These are phyloP conservation scores for Moxostoma hubbsi DNA, from an alignment of 2,797 vertebrate species.

Conservation along the genomic window DNA sequence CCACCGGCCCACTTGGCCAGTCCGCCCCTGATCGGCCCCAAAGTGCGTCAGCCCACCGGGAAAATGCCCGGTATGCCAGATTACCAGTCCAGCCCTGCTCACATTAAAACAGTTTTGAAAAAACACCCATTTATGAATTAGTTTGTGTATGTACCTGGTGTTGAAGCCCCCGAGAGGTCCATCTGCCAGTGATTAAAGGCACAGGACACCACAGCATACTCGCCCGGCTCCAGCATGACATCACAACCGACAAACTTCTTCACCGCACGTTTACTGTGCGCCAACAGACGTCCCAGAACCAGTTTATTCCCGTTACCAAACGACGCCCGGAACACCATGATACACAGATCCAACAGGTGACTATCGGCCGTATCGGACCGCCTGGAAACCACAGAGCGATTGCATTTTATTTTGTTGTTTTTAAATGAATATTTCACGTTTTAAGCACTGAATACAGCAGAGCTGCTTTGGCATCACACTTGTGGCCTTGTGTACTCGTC, in stretches of 20 bases:
- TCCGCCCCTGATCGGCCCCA: too few relatives aligned
- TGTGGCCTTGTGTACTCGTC: not conserved
- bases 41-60: too few relatives aligned
- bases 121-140: too few relatives aligned
- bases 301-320: conserved; percentile 88
- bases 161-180: conserved; percentile 66
- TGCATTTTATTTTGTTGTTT: not conserved
- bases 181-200: conserved; percentile 98
- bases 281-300: conserved; percentile 89
- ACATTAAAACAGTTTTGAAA: too few relatives aligned
- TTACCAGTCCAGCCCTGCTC: too few relatives aligned
- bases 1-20: too few relatives aligned
- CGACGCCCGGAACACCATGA: conserved; percentile 95
- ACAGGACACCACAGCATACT: conserved; percentile 96
- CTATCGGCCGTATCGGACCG: conserved; percentile 91
- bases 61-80: too few relatives aligned
- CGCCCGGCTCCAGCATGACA: conserved; percentile 96
- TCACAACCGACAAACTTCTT: conserved; percentile 98
- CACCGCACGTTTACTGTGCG: conserved; percentile 95
- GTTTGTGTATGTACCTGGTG: conserved; percentile 67
- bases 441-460: not conserved
- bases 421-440: not conserved
- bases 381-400: conserved; percentile 65
- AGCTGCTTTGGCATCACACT: too few relatives aligned
- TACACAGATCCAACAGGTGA: conserved; percentile 95